These are phyloP conservation scores for Drosophila mettleri DNA, from an alignment of 2,888 invertebrate genomes.

Conservation along the genomic window DNA sequence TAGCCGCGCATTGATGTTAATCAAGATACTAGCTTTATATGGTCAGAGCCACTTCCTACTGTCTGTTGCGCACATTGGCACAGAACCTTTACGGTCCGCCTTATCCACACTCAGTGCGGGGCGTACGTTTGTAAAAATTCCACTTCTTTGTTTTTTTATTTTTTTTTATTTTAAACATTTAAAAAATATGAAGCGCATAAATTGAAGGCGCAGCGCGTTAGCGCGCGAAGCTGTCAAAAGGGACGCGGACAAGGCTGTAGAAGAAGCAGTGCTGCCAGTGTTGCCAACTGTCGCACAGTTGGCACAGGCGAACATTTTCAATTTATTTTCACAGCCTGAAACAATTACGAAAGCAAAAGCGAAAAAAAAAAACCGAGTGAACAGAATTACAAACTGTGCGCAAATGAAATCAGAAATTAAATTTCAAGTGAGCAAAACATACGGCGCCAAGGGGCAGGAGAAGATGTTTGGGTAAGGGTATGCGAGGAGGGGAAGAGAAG, in stretches of 20 bases:
- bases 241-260: conserved; percentile 44
- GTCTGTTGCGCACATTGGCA: not conserved
- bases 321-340: conserved; percentile 80
- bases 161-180: conserved; percentile 42
- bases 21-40: not conserved
- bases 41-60: not conserved
- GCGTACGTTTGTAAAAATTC: not conserved
- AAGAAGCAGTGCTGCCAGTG: conserved; percentile 35
- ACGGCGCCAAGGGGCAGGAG: conserved; percentile 53
- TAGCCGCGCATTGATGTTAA: conserved; percentile 1
- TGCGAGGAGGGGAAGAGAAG: too few relatives aligned
- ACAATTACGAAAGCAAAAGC: conserved; percentile 62
- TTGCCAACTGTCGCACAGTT: conserved; percentile 62
- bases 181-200: conserved; percentile 63
- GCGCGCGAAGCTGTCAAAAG: conserved; percentile 74
- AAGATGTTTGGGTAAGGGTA: not conserved
- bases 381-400: conserved; percentile 64
- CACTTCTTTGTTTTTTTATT: not conserved
- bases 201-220: conserved; percentile 68
- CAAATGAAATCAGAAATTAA: conserved; percentile 79
- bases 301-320: conserved; percentile 71
- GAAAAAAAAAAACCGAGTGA: conserved; percentile 20
- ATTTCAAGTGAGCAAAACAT: conserved; percentile 77
- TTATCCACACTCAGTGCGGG: not conserved
- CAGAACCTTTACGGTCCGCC: not conserved